phyloP scores from a whole-genome alignment of 2,888 invertebrate genomes.

The Euproctis similis region DNA sequence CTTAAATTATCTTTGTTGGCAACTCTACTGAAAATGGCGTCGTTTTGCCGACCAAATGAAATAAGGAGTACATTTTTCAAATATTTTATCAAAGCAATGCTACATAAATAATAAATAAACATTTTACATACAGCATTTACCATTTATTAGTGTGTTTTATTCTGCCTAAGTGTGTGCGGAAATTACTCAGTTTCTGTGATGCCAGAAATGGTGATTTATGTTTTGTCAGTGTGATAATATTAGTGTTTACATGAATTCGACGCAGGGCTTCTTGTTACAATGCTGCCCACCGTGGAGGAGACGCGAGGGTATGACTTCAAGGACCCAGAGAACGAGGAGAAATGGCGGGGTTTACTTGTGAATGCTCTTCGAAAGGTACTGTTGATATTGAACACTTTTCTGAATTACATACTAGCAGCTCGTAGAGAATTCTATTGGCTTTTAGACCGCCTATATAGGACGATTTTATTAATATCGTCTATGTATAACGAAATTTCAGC shows the following conservation, averaged over 20 bases:
- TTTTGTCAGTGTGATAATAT: slow-evolving; percentile 49
- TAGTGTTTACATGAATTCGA: slow-evolving; percentile 66
- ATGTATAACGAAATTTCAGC: too few relatives aligned
- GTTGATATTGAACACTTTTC: too few relatives aligned
- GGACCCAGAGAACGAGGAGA: slow-evolving; percentile 90
- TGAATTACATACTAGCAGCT: not conserved
- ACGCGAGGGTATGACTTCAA: slow-evolving; percentile 86
- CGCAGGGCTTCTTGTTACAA: slow-evolving; percentile 51
- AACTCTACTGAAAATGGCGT: slow-evolving; percentile 71
- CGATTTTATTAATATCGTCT: too few relatives aligned
- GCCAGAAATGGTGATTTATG: slow-evolving; percentile 43
- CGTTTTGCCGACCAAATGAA: slow-evolving; percentile 67
- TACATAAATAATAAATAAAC: too few relatives aligned
- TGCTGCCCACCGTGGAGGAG: slow-evolving; percentile 74
- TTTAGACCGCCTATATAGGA: too few relatives aligned
- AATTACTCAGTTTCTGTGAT: slow-evolving; percentile 36
- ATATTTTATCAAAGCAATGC: slow-evolving; percentile 36
- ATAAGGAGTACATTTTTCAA: slow-evolving; percentile 50
- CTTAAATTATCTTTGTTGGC: too few relatives aligned
- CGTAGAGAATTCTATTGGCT: slow-evolving; percentile 10
- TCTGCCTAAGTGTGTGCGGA: slow-evolving; percentile 23
- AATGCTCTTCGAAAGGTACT: slow-evolving; percentile 89
- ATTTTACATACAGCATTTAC: too few relatives aligned
- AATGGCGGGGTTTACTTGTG: slow-evolving; percentile 95
- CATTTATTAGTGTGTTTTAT: slow-evolving; percentile 27